Conservation (phyloP, 2,888 invertebrate species). For the Dynastes hyllus region DNA sequence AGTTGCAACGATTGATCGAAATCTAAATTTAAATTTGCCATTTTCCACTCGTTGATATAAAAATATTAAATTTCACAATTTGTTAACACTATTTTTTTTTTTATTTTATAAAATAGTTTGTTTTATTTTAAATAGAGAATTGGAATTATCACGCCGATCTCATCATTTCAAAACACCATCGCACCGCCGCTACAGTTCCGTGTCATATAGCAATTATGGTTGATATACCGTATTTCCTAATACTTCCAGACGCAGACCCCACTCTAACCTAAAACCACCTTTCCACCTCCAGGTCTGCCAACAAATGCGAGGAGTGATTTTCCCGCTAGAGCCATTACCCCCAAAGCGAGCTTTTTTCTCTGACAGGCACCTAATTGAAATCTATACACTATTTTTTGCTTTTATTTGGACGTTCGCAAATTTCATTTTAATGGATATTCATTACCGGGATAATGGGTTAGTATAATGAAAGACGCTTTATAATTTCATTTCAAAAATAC, state of each 20-base stretch:
- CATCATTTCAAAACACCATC: conserved; percentile 19
- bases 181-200: conserved; percentile 17
- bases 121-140: neutral
- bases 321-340: conserved; percentile 30
- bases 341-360: conserved; percentile 4
- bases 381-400: neutral
- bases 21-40: conserved; percentile 65
- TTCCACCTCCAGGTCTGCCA: conserved; percentile 42
- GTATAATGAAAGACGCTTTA: neutral
- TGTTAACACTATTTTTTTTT: neutral
- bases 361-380: conserved; percentile 7
- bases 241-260: conserved; percentile 28
- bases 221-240: conserved; percentile 26
- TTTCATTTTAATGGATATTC: neutral
- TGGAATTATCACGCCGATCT: neutral
- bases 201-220: neutral
- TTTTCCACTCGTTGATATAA: conserved; percentile 51
- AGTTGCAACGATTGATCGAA: conserved; percentile 66
- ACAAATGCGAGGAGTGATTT: conserved; percentile 36
- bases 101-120: neutral
- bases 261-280: conserved; percentile 47
- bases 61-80: neutral
- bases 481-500: neutral
- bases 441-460: neutral
- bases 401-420: neutral